These are phyloP conservation scores for Phenganax marumi DNA, from an alignment of 92 coral and sea anemone species.

Conservation along the genomic window DNA sequence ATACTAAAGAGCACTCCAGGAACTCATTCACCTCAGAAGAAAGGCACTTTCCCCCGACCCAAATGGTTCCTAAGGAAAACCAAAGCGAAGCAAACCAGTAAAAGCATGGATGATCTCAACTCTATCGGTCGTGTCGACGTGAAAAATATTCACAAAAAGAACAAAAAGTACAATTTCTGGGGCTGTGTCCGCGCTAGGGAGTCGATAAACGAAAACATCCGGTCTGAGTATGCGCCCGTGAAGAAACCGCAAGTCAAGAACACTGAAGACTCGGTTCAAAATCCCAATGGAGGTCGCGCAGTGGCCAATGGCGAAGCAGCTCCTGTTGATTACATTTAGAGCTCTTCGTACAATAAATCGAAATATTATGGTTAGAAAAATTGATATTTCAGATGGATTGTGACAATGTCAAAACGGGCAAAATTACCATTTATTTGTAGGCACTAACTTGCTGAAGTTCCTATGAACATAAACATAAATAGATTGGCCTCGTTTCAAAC, in stretches of 20 bases:
- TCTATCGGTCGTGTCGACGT: constrained; percentile 26
- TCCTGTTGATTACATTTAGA: constrained; percentile 23
- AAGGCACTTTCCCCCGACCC: constrained; percentile 7
- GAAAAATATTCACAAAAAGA: constrained; percentile 39
- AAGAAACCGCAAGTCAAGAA: constrained; percentile 37
- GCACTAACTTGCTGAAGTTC: too few relatives aligned
- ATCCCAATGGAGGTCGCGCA: neutral
- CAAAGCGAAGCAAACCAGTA: constrained; percentile 16
- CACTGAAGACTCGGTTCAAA: neutral
- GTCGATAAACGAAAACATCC: constrained; percentile 35
- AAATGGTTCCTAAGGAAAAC: constrained; percentile 13
- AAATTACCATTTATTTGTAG: neutral
- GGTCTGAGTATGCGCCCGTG: constrained; percentile 45
- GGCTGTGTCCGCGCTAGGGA: constrained; percentile 46
- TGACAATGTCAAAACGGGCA: neutral
- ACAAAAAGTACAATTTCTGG: constrained; percentile 42
- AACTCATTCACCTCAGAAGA: constrained; percentile 1
- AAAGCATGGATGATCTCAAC: constrained; percentile 41
- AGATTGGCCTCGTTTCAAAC: too few relatives aligned
- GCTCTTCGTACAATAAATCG: neutral
- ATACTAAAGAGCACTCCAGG: constrained; percentile 27
- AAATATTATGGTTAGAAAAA: neutral
- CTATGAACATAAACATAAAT: too few relatives aligned
- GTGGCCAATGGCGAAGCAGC: neutral
- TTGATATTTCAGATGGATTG: neutral